Base-by-base conservation (phyloP, 1,140 invertebrate genomes). In the Brevipalpus yothersi region DNA sequence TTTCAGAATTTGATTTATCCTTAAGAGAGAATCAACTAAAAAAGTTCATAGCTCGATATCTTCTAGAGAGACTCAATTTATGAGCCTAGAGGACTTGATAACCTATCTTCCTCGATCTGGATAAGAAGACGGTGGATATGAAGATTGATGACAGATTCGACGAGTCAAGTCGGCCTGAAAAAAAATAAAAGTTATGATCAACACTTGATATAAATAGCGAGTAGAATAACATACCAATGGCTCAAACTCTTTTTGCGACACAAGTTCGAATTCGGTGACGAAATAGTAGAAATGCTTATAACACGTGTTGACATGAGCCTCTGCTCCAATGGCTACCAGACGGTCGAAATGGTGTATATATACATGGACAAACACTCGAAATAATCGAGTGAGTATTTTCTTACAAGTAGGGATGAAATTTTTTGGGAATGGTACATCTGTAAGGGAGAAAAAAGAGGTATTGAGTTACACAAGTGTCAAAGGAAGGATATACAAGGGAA, bases 221-320 rank as follows among this genome's bases (percentile, higher is more conserved):
- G 21, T 55, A 3, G 19, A 9, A 12, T 21, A 53, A 65, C 69
- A 68, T 67, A 75, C 75, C 61, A 93, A 70, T 23, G 89, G 89
- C 71, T 92, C 87, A 60, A 94, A 71, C 70, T 94, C 89, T 69
- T 88, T 88, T 23, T 77, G 69, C 63, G 81, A 82, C 51, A 94
- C 80, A 11, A 94, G 71, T 65, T 86, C 80, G 68, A 91, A 90
- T 71, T 93, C 86, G 43, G 77, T 81, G 12, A 93, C 82, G 73
- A 94, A 94, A 70, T 89, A 94, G 68, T 90, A 94, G 71, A 91
- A 94, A 71, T 94, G 90, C 71, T 94, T 94, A 73, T 93, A 94
- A 68, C 90, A 92, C 2, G 88, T 90, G 71, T 94, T 94, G 0
- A 93, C 86, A 69, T 94, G 90, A 39, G 90, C 86, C 72, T 94